Conservation (phyloP, 2,113 vertebrate species). For the Herpailurus yagouaroundi region DNA sequence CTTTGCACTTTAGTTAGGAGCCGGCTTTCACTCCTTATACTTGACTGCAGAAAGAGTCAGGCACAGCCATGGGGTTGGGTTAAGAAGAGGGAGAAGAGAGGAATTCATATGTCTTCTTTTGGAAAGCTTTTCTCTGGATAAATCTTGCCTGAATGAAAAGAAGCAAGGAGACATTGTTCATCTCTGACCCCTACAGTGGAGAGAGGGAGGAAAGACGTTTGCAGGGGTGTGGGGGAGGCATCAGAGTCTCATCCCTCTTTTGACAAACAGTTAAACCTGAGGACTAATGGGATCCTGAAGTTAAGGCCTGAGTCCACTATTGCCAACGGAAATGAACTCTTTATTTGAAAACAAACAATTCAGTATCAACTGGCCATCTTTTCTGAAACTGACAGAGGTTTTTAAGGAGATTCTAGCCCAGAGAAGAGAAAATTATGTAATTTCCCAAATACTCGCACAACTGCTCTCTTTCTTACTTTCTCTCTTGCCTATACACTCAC, state of each 20-base stretch:
- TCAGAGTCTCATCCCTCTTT: not conserved
- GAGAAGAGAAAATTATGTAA: not conserved
- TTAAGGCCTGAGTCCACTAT: not conserved
- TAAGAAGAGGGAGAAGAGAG: not conserved
- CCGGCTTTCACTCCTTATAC: not conserved
- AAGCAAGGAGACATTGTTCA: not conserved
- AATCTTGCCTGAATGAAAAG: not conserved
- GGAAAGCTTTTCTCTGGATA: conserved; percentile 20
- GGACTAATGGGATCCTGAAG: not conserved
- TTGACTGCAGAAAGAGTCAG: not conserved
- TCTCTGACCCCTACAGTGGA: not conserved
- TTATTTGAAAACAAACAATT: not conserved
- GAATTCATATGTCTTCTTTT: not conserved
- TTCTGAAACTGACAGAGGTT: not conserved
- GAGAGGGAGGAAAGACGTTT: not conserved
- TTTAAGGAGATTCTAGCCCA: not conserved
- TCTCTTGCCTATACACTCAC: not conserved
- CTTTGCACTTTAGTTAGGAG: not conserved
- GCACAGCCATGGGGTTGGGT: not conserved
- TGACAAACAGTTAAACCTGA: not conserved
- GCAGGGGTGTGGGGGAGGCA: not conserved
- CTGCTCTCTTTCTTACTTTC: not conserved
- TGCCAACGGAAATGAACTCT: not conserved
- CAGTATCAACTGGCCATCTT: not conserved
- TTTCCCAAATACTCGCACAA: not conserved